These are phyloP conservation scores for Lypha dubia DNA, from an alignment of 2,888 invertebrate genomes.

Conservation along the genomic window DNA sequence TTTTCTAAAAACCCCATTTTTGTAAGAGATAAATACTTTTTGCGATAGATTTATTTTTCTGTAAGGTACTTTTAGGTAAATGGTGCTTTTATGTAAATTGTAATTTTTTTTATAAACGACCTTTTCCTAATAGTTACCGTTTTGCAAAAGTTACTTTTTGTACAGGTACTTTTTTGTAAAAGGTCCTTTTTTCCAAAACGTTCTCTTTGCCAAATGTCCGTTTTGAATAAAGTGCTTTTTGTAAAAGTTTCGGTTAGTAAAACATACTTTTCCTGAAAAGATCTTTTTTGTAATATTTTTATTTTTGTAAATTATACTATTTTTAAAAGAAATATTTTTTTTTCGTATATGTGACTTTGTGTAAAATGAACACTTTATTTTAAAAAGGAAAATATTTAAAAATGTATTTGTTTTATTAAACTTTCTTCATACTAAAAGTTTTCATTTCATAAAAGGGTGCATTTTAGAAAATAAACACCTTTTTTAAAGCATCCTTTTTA, in stretches of 20 bases:
- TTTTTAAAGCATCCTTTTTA: background rate
- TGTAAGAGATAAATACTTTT: background rate
- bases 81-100: too few species aligned
- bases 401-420: too few species aligned
- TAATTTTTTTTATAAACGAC: background rate
- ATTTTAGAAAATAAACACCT: background rate
- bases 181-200: background rate
- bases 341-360: too few species aligned
- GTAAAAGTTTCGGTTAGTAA: background rate
- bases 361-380: background rate
- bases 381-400: background rate
- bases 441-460: background rate
- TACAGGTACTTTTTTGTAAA: background rate
- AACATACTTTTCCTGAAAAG: background rate
- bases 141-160: background rate
- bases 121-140: background rate
- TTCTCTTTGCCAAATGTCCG: background rate
- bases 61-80: conserved; percentile 7
- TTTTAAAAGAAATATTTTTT: too few species aligned
- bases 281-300: background rate
- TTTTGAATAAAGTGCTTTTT: background rate
- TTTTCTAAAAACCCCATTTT: background rate
- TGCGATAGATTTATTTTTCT: background rate
- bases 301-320: background rate
- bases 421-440: too few species aligned